Conservation (phyloP, 1,140 invertebrate species). For the Drosophila athabasca region DNA sequence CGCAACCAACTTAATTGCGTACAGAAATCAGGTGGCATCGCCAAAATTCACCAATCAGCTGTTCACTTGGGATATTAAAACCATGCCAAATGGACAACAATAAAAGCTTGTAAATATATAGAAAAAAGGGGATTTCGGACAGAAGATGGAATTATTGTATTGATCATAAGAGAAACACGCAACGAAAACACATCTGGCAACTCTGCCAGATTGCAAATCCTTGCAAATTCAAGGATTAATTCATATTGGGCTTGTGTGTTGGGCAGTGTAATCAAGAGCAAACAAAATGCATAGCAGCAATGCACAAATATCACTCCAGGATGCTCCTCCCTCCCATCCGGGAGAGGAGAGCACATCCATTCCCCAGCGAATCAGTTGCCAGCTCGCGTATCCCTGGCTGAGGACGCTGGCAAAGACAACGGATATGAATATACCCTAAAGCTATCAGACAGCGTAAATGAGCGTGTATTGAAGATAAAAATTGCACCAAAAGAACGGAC, state of each 20-base stretch:
- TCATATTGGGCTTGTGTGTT: neutral
- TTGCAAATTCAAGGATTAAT: too few relatives aligned
- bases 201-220: too few relatives aligned
- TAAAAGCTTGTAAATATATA: too few relatives aligned
- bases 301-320: constrained; percentile 19
- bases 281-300: constrained; percentile 47
- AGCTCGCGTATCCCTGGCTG: constrained; percentile 31
- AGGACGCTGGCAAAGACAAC: constrained; percentile 52
- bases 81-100: too few relatives aligned
- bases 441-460: constrained; percentile 79
- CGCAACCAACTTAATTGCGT: too few relatives aligned
- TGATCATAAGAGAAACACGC: too few relatives aligned
- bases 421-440: constrained; percentile 79
- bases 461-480: constrained; percentile 77
- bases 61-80: too few relatives aligned
- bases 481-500: constrained; percentile 47
- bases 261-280: constrained; percentile 30
- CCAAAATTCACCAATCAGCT: too few relatives aligned
- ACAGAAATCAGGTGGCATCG: too few relatives aligned
- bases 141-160: too few relatives aligned
- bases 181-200: neutral
- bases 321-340: constrained; percentile 1
- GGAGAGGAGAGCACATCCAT: constrained; percentile 2
- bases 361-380: constrained; percentile 33
- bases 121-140: too few relatives aligned